phyloP scores from a whole-genome alignment of 2,113 vertebrate genomes.

The Connochaetes taurinus region DNA sequence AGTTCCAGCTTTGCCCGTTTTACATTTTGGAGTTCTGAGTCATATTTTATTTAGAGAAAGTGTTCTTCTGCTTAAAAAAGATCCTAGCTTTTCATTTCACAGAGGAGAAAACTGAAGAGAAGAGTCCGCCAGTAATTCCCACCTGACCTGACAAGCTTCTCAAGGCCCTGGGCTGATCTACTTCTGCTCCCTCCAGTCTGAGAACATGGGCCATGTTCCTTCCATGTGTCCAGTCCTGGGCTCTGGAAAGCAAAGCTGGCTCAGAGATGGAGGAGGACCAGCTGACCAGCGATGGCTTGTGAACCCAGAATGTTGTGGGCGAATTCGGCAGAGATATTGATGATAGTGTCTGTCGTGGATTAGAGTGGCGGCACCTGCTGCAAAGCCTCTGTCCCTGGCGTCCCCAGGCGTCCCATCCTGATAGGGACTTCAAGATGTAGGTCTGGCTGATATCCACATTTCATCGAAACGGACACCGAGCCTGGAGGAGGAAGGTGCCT shows the following conservation, averaged over 20 bases:
- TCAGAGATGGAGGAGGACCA: neutral
- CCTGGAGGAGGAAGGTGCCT: neutral
- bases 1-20: neutral
- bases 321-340: fast-evolving
- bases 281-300: fast-evolving
- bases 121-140: neutral
- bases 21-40: neutral
- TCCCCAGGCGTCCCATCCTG: neutral
- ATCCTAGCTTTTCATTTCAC: neutral
- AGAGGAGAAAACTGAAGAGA: neutral
- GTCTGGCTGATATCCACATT: neutral
- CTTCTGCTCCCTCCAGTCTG: neutral
- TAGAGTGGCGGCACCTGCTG: fast-evolving
- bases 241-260: neutral
- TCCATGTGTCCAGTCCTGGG: neutral
- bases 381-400: neutral
- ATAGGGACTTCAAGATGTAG: neutral
- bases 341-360: fast-evolving
- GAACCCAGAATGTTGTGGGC: fast-evolving
- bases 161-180: neutral
- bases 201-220: neutral
- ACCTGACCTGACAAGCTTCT: neutral
- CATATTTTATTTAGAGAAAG: neutral
- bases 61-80: neutral
- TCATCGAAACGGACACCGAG: neutral